A percentile compares a stretch with the other conserved stretches of the same genome.
Conservation (phyloP, 2,797 vertebrate genomes). For the Hydrocynus forskahlii region DNA sequence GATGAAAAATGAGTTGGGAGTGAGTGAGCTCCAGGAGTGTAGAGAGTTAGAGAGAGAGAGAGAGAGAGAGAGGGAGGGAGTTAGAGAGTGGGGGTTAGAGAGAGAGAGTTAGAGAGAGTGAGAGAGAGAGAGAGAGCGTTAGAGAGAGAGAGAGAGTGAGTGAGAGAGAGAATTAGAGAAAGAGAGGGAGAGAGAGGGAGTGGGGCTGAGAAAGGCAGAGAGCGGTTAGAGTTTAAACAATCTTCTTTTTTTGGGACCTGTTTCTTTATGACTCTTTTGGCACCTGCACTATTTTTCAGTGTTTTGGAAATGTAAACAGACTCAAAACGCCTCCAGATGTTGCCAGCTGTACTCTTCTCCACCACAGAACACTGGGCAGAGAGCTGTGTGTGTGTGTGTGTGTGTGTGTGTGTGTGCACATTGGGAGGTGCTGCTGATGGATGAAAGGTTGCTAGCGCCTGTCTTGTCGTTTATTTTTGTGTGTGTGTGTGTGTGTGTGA, state of each 20-base stretch:
- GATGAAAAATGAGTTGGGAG: conserved; percentile 44
- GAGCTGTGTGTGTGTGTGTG: conserved; percentile 34
- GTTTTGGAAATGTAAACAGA: conserved; percentile 85
- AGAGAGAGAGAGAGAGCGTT: too few species aligned
- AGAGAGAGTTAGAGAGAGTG: too few species aligned
- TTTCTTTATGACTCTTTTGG: conserved; percentile 78
- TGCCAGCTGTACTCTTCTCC: conserved; percentile 76
- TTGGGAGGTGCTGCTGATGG: conserved; percentile 44
- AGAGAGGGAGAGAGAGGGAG: conserved; percentile 48
- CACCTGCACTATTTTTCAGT: conserved; percentile 82
- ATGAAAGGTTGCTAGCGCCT: conserved; percentile 67
- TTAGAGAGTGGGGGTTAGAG: too few species aligned
- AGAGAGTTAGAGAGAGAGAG: too few species aligned
- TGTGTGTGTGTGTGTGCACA: neutral
- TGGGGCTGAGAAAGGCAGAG: neutral
- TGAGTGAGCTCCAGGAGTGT: conserved; percentile 20
- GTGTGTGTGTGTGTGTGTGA: conserved; percentile 16
- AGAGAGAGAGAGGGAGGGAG: too few species aligned
- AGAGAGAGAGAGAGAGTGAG: conserved; percentile 40
- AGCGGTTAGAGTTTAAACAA: conserved; percentile 76
- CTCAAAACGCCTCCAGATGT: conserved; percentile 86
- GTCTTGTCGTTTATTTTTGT: conserved; percentile 56
- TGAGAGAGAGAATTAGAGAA: too few species aligned
- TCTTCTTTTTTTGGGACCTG: conserved; percentile 73
- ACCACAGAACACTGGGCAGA: conserved; percentile 74